These are phyloP conservation scores for Sinocyclocheilus rhinocerous DNA, from an alignment of 2,113 vertebrate species.

Conservation along the genomic window DNA sequence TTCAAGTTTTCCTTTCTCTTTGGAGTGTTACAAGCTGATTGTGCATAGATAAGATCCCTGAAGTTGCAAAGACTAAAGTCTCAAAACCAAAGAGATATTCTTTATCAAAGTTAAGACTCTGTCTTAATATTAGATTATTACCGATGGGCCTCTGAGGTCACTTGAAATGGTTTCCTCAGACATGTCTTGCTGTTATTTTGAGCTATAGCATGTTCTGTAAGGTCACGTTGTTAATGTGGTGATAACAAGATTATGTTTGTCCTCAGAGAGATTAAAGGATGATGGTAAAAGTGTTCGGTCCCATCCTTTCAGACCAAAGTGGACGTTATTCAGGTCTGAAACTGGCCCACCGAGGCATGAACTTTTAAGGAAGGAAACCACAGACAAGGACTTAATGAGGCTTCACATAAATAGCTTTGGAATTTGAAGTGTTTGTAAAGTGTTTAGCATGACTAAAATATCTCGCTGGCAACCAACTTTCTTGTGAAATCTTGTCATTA, in stretches of 20 bases:
- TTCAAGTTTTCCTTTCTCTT: too few species aligned
- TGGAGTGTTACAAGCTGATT: too few species aligned
- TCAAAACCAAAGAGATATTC: too few species aligned
- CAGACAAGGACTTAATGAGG: not conserved
- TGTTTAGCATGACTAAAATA: not conserved
- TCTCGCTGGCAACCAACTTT: not conserved
- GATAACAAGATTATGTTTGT: slow-evolving; percentile 25
- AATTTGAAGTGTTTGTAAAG: not conserved
- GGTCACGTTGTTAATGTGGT: not conserved
- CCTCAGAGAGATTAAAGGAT: slow-evolving; percentile 2
- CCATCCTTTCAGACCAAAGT: not conserved
- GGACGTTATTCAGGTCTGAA: not conserved
- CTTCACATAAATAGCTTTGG: slow-evolving; percentile 17
- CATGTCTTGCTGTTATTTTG: not conserved
- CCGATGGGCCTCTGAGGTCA: not conserved
- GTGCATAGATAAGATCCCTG: too few species aligned
- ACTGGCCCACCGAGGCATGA: not conserved
- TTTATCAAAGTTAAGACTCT: too few species aligned
- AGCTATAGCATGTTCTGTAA: not conserved
- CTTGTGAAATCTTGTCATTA: not conserved
- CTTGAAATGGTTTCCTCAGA: not conserved
- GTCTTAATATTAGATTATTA: not conserved
- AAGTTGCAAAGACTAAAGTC: too few species aligned
- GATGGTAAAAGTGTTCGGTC: slow-evolving; percentile 33
- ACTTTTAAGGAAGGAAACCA: not conserved